Conservation (phyloP, 2,113 vertebrate species). For the Prionailurus bengalensis region DNA sequence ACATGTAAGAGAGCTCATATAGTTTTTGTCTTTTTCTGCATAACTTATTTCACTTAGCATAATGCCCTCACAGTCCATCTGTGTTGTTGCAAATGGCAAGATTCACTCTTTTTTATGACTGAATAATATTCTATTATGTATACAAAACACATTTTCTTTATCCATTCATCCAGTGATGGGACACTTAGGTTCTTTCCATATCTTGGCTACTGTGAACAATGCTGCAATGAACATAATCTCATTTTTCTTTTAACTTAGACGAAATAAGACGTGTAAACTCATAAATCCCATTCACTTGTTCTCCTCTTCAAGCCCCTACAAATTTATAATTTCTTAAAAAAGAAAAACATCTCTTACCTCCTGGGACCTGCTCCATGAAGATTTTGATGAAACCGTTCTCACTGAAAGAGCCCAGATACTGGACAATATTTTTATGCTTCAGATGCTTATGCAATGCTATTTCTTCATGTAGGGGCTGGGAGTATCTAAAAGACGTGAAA, state of each 20-base stretch:
- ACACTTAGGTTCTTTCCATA: background rate
- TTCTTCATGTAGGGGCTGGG: conserved; percentile 98
- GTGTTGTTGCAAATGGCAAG: background rate
- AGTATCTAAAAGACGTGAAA: conserved; percentile 90
- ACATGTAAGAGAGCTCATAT: background rate
- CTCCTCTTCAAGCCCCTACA: background rate
- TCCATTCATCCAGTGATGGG: background rate
- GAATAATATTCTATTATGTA: background rate
- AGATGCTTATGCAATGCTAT: conserved; percentile 98
- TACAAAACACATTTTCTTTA: background rate
- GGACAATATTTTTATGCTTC: conserved; percentile 99
- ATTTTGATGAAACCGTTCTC: conserved; percentile 99
- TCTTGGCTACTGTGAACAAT: background rate
- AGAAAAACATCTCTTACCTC: conserved; percentile 90
- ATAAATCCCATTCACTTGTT: background rate
- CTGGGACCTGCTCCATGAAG: conserved; percentile 99
- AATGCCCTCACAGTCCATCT: background rate
- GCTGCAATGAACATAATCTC: background rate
- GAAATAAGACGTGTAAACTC: background rate
- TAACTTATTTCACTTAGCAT: background rate
- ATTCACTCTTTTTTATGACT: background rate
- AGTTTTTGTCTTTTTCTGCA: background rate
- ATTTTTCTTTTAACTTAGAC: background rate
- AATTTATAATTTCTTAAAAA: conserved; percentile 46
- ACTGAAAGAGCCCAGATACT: conserved; percentile 98